Conservation (phyloP, 1,140 invertebrate genomes). For the Chironomus tepperi region DNA sequence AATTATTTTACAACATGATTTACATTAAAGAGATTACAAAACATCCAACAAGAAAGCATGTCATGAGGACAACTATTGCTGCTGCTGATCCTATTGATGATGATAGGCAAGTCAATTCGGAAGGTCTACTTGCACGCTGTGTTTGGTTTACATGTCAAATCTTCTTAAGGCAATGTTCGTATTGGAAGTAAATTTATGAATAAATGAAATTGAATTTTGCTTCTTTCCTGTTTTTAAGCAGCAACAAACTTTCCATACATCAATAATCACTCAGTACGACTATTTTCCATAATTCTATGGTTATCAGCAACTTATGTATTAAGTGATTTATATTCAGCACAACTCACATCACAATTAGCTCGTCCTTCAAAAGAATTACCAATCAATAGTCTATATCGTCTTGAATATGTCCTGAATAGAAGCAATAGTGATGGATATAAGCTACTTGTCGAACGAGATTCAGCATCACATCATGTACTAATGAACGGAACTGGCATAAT, state of each 20-base stretch:
- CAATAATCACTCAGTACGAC: conserved; percentile 48
- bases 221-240: neutral
- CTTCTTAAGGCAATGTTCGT: conserved; percentile 56
- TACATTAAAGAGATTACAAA: conserved; percentile 38
- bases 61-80: conserved; percentile 28
- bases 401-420: conserved; percentile 48
- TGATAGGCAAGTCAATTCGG: too few relatives aligned
- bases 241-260: conserved; percentile 36
- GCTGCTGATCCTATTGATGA: too few relatives aligned
- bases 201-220: neutral
- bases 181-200: neutral
- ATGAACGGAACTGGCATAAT: conserved; percentile 66
- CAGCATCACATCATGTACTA: conserved; percentile 26
- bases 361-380: conserved; percentile 52
- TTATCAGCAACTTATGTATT: conserved; percentile 60
- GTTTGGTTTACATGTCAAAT: conserved; percentile 57
- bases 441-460: conserved; percentile 53
- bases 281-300: conserved; percentile 52
- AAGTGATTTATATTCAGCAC: conserved; percentile 62
- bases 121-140: conserved; percentile 47
- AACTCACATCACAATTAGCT: conserved; percentile 58
- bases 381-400: conserved; percentile 50
- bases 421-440: conserved; percentile 54
- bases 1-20: conserved; percentile 26
- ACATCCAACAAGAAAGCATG: neutral